Evolutionary conservation across 1,140 invertebrate genomes (phyloP).

Genomic region (Marisa cornuarietis): DNA sequence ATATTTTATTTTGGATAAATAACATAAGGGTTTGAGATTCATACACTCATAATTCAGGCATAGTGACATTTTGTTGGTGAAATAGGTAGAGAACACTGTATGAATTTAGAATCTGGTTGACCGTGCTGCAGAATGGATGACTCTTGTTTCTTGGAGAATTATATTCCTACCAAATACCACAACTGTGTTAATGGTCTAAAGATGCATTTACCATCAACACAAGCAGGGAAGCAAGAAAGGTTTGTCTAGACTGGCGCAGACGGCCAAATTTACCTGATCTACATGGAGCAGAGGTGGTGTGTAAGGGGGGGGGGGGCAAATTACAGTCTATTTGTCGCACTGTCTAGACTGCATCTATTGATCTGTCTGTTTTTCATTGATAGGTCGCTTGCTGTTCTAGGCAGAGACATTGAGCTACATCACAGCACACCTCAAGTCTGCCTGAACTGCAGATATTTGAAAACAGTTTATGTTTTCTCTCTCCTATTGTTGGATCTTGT

Average conservation of each 20-base stretch:
- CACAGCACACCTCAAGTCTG: not conserved
- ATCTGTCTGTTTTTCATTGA: constrained; percentile 10
- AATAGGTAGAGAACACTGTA: too few relatives aligned
- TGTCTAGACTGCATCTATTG: constrained; percentile 10
- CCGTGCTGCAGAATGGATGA: too few relatives aligned
- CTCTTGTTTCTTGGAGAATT: not conserved
- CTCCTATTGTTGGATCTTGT: not conserved
- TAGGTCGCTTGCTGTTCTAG: not conserved
- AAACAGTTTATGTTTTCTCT: not conserved
- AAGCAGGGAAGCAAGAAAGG: not conserved
- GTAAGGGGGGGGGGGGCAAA: not conserved
- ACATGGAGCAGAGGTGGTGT: not conserved
- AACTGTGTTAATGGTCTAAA: not conserved
- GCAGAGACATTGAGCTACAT: not conserved
- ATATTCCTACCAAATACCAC: not conserved
- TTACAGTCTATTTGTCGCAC: not conserved
- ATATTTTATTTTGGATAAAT: too few relatives aligned
- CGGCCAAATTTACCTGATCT: not conserved
- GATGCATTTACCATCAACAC: not conserved
- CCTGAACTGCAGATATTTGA: not conserved
- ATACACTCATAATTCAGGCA: too few relatives aligned
- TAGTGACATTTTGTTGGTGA: too few relatives aligned
- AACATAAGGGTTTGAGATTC: too few relatives aligned
- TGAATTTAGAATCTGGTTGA: too few relatives aligned
- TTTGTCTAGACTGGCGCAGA: not conserved